These are phyloP conservation scores for Loripinus fragilis DNA, from an alignment of 2,888 invertebrate genomes.

Conservation along the genomic window DNA sequence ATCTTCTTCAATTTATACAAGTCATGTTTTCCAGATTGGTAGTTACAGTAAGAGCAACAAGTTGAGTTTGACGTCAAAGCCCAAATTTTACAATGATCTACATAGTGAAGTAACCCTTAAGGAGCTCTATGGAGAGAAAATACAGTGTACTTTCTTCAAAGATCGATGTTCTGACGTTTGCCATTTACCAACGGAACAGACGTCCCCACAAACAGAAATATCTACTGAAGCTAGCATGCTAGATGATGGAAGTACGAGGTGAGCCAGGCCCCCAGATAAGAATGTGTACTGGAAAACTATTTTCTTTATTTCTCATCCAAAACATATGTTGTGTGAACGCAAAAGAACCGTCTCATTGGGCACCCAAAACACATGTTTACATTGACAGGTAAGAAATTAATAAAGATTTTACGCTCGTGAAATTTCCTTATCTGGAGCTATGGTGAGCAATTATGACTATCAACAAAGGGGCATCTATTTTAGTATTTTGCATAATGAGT, in stretches of 20 bases:
- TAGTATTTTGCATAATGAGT: too few species aligned
- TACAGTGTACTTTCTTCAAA: conserved; percentile 22
- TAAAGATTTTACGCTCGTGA: too few species aligned
- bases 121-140: conserved; percentile 3
- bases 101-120: conserved; percentile 6
- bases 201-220: neutral
- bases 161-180: conserved; percentile 31
- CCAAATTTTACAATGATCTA: conserved; percentile 37
- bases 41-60: conserved; percentile 30
- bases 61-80: conserved; percentile 16
- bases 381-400: too few species aligned
- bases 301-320: too few species aligned
- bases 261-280: neutral
- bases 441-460: too few species aligned
- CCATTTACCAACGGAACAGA: conserved; percentile 9
- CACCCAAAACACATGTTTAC: too few species aligned
- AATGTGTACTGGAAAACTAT: too few species aligned
- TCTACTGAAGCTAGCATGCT: neutral
- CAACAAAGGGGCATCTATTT: too few species aligned
- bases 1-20: too few species aligned
- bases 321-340: too few species aligned
- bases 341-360: too few species aligned
- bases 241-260: conserved; percentile 15
- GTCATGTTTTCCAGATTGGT: conserved; percentile 42
- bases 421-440: too few species aligned